phyloP scores from a whole-genome alignment of 2,888 invertebrate species.

The Ophion ellenae region DNA sequence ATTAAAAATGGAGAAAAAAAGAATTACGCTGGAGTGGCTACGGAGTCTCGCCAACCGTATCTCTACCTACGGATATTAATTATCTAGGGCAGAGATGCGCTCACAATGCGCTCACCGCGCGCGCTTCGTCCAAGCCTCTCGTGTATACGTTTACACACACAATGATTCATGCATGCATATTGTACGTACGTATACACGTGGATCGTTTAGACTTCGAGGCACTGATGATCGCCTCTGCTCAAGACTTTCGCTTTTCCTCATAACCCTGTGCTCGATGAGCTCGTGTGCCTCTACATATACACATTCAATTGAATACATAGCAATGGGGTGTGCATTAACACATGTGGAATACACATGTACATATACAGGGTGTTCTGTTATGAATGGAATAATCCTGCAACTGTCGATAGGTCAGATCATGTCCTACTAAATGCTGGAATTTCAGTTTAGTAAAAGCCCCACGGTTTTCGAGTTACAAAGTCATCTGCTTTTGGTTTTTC shows the following conservation, averaged over 20 bases:
- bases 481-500: no score
- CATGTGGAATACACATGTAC: not conserved
- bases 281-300: not conserved
- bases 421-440: no score
- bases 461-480: no score
- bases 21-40: constrained; percentile 29
- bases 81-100: constrained; percentile 78
- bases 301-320: constrained; percentile 12
- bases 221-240: constrained; percentile 56
- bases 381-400: no score
- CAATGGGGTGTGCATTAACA: not conserved
- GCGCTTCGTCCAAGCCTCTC: constrained; percentile 44
- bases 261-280: constrained; percentile 42
- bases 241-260: constrained; percentile 77
- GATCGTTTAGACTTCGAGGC: constrained; percentile 41
- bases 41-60: constrained; percentile 55
- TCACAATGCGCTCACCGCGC: constrained; percentile 70
- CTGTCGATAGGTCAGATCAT: no score
- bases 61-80: constrained; percentile 77
- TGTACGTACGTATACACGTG: constrained; percentile 1
- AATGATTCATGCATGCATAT: constrained; percentile 14
- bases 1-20: constrained; percentile 32
- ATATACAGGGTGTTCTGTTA: no score
- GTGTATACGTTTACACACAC: constrained; percentile 6
- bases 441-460: no score